phyloP scores from a whole-genome alignment of 2,113 vertebrate genomes.

The Mionectes macconnelli region DNA sequence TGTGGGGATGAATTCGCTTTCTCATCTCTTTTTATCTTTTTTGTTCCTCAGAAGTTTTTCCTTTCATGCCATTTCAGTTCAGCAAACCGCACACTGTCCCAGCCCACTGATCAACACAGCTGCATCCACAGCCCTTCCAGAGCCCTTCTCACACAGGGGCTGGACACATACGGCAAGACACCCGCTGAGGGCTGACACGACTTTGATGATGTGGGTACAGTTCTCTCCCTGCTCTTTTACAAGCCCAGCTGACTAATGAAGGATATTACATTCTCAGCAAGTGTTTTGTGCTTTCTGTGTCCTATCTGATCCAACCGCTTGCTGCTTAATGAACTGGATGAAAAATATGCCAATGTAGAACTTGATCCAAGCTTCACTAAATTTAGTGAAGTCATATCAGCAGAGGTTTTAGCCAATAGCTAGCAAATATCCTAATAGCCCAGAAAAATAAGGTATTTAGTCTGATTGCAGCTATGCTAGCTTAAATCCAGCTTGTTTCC shows the following conservation, averaged over 20 bases:
- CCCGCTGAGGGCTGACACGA: neutral
- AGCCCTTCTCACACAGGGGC: neutral
- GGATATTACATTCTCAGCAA: conserved; percentile 11
- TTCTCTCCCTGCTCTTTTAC: neutral
- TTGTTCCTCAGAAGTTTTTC: neutral
- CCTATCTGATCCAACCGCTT: neutral
- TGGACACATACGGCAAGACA: neutral
- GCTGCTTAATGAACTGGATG: conserved; percentile 27
- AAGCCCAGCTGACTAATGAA: neutral
- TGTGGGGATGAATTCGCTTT: neutral
- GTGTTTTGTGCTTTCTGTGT: neutral
- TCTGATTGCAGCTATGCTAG: neutral
- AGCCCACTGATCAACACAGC: neutral
- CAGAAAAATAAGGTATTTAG: neutral
- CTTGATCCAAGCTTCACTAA: neutral
- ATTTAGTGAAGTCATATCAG: neutral
- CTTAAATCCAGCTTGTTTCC: neutral
- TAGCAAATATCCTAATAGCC: neutral
- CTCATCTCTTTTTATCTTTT: neutral
- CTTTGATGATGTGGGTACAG: neutral
- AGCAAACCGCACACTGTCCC: neutral
- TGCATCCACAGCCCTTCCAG: neutral
- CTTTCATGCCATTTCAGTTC: neutral
- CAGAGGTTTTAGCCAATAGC: neutral
- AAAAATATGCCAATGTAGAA: conserved; percentile 16